phyloP scores from a whole-genome alignment of 2,113 vertebrate species.

The Etheostoma cragini region DNA sequence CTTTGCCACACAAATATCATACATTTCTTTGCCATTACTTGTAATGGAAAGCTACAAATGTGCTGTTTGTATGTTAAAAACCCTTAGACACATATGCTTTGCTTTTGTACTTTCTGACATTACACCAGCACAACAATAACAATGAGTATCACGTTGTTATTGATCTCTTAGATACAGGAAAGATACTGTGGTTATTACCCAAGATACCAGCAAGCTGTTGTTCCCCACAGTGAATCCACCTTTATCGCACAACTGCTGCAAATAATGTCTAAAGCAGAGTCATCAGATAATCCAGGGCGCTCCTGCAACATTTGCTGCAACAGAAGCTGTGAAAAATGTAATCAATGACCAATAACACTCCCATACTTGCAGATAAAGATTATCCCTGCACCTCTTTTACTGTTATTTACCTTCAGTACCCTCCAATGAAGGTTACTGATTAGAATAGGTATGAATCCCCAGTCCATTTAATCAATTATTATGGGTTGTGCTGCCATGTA shows the following conservation, averaged over 20 bases:
- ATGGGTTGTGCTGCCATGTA: background rate
- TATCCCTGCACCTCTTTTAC: background rate
- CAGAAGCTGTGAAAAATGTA: conserved; percentile 14
- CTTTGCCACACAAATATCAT: background rate
- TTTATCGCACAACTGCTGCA: conserved; percentile 53
- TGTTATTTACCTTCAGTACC: background rate
- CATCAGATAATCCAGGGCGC: conserved; percentile 1
- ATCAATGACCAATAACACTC: conserved; percentile 7
- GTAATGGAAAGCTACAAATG: background rate
- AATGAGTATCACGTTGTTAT: conserved; percentile 11
- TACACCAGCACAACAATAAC: conserved; percentile 25
- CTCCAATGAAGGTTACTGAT: background rate
- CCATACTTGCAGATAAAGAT: conserved; percentile 1
- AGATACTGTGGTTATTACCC: conserved; percentile 58
- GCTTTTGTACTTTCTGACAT: conserved; percentile 24
- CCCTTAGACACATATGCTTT: background rate
- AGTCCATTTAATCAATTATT: background rate
- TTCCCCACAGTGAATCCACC: conserved; percentile 33
- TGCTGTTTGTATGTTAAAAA: background rate
- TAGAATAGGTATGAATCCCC: background rate
- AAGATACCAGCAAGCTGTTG: conserved; percentile 25
- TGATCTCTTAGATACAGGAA: conserved; percentile 47
- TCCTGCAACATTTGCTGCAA: conserved; percentile 24
- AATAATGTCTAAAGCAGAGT: conserved; percentile 48
- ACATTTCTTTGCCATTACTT: background rate